These are phyloP conservation scores for Halcyon leucocephala DNA, from an alignment of 2,797 vertebrate genomes.

Conservation along the genomic window DNA sequence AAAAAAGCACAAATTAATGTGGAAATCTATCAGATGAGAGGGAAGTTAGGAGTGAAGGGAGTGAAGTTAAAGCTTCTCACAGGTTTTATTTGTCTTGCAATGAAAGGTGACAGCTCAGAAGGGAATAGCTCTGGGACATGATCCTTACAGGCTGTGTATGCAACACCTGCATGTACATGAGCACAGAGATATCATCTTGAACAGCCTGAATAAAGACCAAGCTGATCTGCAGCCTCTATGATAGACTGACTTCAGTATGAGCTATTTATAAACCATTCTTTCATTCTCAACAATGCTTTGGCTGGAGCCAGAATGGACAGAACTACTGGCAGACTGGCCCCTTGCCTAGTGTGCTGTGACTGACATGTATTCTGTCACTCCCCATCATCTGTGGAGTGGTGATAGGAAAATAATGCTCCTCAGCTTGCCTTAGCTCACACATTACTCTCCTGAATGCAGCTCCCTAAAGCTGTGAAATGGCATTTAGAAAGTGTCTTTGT, in stretches of 20 bases:
- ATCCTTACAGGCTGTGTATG: slow-evolving; percentile 36
- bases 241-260: slow-evolving; percentile 49
- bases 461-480: slow-evolving; percentile 71
- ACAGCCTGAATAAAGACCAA: slow-evolving; percentile 45
- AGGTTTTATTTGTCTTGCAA: slow-evolving; percentile 37
- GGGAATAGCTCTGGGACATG: slow-evolving; percentile 43
- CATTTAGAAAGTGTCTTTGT: slow-evolving; percentile 68
- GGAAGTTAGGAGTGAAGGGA: neutral
- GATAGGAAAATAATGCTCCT: slow-evolving; percentile 74
- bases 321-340: slow-evolving; percentile 36
- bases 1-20: slow-evolving; percentile 3
- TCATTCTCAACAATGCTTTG: slow-evolving; percentile 49
- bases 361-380: slow-evolving; percentile 68
- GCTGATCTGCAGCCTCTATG: slow-evolving; percentile 43
- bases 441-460: slow-evolving; percentile 66
- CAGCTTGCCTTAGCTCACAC: slow-evolving; percentile 70
- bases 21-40: neutral
- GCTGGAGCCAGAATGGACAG: slow-evolving; percentile 54
- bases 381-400: slow-evolving; percentile 68
- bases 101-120: slow-evolving; percentile 42
- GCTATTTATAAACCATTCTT: slow-evolving; percentile 61
- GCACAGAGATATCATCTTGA: slow-evolving; percentile 34
- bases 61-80: neutral
- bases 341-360: slow-evolving; percentile 60
- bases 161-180: slow-evolving; percentile 4